Conservation (phyloP, 2,797 vertebrate species). For the Anguilla obscura region DNA sequence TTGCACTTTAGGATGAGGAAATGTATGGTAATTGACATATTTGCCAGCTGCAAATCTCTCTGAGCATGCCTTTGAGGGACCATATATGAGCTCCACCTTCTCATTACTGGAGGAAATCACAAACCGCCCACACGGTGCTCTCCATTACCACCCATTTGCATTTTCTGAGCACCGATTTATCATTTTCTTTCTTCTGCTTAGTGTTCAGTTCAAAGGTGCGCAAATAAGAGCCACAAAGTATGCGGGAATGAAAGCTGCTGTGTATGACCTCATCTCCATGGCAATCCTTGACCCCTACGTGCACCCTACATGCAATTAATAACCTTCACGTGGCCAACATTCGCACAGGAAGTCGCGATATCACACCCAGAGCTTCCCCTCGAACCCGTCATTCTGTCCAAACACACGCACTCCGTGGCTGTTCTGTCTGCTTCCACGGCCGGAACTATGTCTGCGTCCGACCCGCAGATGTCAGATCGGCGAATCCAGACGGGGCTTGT, state of each 20-base stretch:
- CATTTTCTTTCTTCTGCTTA: neutral
- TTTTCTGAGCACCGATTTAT: neutral
- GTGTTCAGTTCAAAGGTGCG: neutral
- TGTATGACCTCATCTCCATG: neutral
- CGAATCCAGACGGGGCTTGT: neutral
- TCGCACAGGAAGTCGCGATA: neutral
- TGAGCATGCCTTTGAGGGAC: neutral
- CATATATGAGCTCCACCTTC: neutral
- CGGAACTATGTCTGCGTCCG: neutral
- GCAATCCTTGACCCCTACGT: neutral
- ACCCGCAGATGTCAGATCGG: slow-evolving; percentile 7
- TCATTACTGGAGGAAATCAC: neutral
- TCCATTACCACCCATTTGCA: neutral
- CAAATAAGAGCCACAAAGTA: neutral
- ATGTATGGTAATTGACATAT: neutral
- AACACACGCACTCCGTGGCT: neutral
- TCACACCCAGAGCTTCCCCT: neutral
- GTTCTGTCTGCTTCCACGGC: neutral
- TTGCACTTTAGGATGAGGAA: neutral
- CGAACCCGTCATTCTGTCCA: neutral
- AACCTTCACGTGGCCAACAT: neutral
- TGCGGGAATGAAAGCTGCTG: neutral
- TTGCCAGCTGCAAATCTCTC: neutral
- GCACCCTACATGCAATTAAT: neutral
- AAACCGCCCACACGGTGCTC: neutral